Conservation (phyloP, 2,113 vertebrate genomes). For the Morone chrysops region DNA sequence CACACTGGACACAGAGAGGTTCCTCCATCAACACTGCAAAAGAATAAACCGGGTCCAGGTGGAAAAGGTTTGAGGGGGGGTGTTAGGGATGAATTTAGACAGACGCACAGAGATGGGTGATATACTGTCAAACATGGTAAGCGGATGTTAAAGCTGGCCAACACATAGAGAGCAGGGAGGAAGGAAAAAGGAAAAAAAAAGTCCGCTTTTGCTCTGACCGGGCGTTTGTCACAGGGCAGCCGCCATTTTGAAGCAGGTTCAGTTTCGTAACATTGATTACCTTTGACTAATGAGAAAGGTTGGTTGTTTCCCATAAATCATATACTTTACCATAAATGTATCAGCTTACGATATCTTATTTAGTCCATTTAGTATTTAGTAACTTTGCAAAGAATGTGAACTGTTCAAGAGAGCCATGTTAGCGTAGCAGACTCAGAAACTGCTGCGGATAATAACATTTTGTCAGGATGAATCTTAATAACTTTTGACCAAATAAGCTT, state of each 20-base stretch:
- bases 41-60: neutral
- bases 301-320: neutral
- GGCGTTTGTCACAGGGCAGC: neutral
- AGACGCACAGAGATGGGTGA: constrained; percentile 44
- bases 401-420: no score
- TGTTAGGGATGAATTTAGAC: neutral
- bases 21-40: neutral
- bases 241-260: constrained; percentile 14
- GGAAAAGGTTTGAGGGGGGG: neutral
- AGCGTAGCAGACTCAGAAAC: no score
- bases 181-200: no score
- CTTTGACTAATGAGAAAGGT: neutral
- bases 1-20: no score
- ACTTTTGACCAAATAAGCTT: no score
- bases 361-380: no score
- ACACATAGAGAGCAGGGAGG: constrained; percentile 3
- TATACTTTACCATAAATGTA: no score
- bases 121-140: constrained; percentile 62
- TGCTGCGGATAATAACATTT: no score
- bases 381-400: no score
- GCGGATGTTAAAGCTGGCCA: constrained; percentile 63
- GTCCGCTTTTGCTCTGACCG: constrained; percentile 20
- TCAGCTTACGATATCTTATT: no score
- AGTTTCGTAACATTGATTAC: neutral
- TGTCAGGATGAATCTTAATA: no score